Evolutionary conservation across 2,888 invertebrate species (phyloP).

Genomic region (Gasteruption jaculator): DNA sequence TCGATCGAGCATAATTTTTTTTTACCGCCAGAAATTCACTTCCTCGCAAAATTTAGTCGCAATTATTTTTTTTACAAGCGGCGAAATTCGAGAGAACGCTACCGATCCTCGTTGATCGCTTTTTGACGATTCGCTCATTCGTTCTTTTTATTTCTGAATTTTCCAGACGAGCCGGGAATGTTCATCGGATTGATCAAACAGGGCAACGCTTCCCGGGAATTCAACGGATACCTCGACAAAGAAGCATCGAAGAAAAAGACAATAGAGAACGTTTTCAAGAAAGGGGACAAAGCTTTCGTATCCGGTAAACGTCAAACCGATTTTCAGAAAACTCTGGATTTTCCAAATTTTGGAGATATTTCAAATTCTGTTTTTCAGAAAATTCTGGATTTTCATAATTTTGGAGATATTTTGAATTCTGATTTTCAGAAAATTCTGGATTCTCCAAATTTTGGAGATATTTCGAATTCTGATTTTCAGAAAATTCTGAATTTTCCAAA

Average conservation of each 20-base stretch:
- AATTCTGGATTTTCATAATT: background rate
- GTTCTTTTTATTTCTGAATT: too few relatives aligned
- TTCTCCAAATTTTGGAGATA: too few relatives aligned
- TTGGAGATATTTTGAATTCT: background rate
- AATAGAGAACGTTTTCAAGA: slow-evolving; percentile 60
- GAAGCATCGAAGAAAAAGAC: slow-evolving; percentile 64
- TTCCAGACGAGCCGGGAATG: slow-evolving; percentile 78
- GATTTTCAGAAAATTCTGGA: too few relatives aligned
- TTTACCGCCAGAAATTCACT: too few relatives aligned
- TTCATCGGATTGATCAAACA: slow-evolving; percentile 71
- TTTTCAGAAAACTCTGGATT: too few relatives aligned
- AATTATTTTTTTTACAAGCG: too few relatives aligned
- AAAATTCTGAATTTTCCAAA: background rate
- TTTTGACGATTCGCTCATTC: too few relatives aligned
- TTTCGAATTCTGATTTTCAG: background rate
- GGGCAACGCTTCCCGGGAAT: slow-evolving; percentile 64
- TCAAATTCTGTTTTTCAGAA: background rate
- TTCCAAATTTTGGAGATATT: background rate
- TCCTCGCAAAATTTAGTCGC: too few relatives aligned
- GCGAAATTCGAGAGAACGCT: too few relatives aligned
- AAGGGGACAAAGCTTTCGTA: slow-evolving; percentile 64
- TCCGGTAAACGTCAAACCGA: slow-evolving; percentile 55
- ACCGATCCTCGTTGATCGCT: too few relatives aligned
- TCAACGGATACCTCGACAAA: slow-evolving; percentile 65
- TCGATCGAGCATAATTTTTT: background rate